Evolutionary conservation across 2,888 invertebrate genomes (phyloP).

Genomic region (Epirrhoe alternata): DNA sequence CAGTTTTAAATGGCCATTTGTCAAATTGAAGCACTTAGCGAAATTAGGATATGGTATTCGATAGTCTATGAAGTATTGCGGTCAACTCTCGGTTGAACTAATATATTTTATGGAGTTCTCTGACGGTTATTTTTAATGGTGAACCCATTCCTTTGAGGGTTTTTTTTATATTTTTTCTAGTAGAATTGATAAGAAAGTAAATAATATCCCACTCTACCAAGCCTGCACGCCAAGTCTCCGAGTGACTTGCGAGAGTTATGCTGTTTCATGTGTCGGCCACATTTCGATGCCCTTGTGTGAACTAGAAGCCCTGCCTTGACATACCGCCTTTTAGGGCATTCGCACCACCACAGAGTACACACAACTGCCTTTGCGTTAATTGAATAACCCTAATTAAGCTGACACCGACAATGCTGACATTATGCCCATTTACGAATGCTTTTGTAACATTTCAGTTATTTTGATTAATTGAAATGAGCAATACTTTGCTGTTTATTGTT

Average conservation of each 20-base stretch:
- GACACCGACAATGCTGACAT: slow-evolving; percentile 20
- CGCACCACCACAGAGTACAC: slow-evolving; percentile 21
- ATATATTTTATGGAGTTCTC: too few species aligned
- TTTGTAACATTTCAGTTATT: slow-evolving; percentile 31
- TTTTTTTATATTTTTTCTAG: not conserved
- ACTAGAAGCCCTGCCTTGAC: slow-evolving; percentile 46
- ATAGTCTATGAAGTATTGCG: slow-evolving; percentile 17
- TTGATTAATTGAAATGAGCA: slow-evolving; percentile 30
- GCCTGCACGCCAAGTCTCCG: not conserved
- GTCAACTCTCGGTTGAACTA: not conserved
- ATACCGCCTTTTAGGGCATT: slow-evolving; percentile 42
- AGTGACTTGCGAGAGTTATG: not conserved
- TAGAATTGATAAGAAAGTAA: not conserved
- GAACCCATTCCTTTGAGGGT: too few species aligned
- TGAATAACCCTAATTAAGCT: slow-evolving; percentile 42
- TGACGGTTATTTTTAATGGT: too few species aligned
- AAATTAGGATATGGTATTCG: slow-evolving; percentile 40
- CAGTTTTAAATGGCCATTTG: slow-evolving; percentile 39
- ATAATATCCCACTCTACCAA: not conserved
- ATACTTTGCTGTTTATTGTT: not conserved
- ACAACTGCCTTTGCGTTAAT: slow-evolving; percentile 33
- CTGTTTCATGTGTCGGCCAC: slow-evolving; percentile 21
- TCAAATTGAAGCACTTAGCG: slow-evolving; percentile 46
- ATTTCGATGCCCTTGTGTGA: slow-evolving; percentile 37
- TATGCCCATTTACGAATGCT: slow-evolving; percentile 26